A percentile compares a stretch with the other conserved stretches of the same genome.
Evolutionary conservation across 1,140 invertebrate species (phyloP).

Genomic region (Drosophila ficusphila): DNA sequence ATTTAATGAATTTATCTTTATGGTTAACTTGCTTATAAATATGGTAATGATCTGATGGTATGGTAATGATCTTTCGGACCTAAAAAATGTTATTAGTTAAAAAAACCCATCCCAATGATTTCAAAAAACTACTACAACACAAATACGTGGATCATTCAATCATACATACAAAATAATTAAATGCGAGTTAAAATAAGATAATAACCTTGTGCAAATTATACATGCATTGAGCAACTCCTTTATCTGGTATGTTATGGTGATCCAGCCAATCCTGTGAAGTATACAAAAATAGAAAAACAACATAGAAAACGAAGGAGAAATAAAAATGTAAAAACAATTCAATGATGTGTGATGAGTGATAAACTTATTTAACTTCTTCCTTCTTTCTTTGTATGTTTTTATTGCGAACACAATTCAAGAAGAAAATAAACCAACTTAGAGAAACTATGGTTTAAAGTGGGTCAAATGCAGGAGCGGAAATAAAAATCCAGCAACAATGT

Average conservation of each 20-base stretch:
- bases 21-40: not conserved
- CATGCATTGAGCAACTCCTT: slow-evolving; percentile 84
- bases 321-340: slow-evolving; percentile 57
- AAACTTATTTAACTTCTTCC: slow-evolving; percentile 26
- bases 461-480: slow-evolving; percentile 19
- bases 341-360: slow-evolving; percentile 70
- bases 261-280: slow-evolving; percentile 84
- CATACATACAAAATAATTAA: slow-evolving; percentile 41
- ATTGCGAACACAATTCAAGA: slow-evolving; percentile 3
- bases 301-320: slow-evolving; percentile 30
- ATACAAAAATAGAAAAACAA: slow-evolving; percentile 59
- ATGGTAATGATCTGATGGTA: too few species aligned
- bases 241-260: slow-evolving; percentile 83
- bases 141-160: slow-evolving; percentile 7
- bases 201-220: slow-evolving; percentile 84
- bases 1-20: not conserved
- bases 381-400: slow-evolving; percentile 7
- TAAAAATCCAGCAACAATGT: slow-evolving; percentile 4
- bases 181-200: slow-evolving; percentile 62
- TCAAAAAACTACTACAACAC: slow-evolving; percentile 9
- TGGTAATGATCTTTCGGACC: too few species aligned
- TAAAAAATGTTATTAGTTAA: too few species aligned
- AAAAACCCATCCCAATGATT: not conserved
- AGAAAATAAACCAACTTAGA: slow-evolving; percentile 9
- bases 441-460: slow-evolving; percentile 10